Evolutionary conservation across 2,797 vertebrate species (phyloP), one percentile per base, ranked within the genome.

Genomic region (Sebastes taczanowskii): DNA sequence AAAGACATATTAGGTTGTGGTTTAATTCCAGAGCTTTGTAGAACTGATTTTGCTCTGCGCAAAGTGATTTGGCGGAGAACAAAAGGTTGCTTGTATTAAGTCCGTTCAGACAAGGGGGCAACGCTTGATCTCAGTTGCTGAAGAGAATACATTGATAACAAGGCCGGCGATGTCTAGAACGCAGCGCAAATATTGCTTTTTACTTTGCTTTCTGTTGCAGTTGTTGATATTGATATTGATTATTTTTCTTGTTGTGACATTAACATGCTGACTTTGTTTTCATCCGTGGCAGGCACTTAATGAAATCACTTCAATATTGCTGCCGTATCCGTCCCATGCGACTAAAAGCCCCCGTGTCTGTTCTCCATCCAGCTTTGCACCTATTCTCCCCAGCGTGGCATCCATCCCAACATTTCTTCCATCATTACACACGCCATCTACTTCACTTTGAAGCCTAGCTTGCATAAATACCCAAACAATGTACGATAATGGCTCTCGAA

Each of bases 1-100:
- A 72, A 81, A 84, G 87, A 83, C 87, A 82, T 86, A 82, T 90
- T 90, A 90, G 77, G 78, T 78, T 86, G 85, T 88, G 77, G 86
- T 91, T 88, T 91, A 83, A 92, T 90, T 90, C 78, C 64, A 53
- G 55, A 49, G 79, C 74, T 89, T 81, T 89, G 87, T 70, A 25
- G 71, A 77, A 82, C 71, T 75, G 71, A 83, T 89, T 84, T 78
- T 69, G 29, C 69, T 71, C 23, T 56, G 76, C 63, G 62, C 67
- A 80, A 80, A 83, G 69, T 76, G 75, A 83, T 86, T 88, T 71
- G 42, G 20, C 9, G 0, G 74, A 63, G 77, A 83, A 83, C 77
- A 81, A 83, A 86, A 80, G 78, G 71, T 77, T 81, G 49, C 70
- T 80, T 76, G 60, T 72, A 35, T 67, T 46, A 75, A 74, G 56